phyloP scores from a whole-genome alignment of 2,113 vertebrate species.

The Heptranchias perlo region DNA sequence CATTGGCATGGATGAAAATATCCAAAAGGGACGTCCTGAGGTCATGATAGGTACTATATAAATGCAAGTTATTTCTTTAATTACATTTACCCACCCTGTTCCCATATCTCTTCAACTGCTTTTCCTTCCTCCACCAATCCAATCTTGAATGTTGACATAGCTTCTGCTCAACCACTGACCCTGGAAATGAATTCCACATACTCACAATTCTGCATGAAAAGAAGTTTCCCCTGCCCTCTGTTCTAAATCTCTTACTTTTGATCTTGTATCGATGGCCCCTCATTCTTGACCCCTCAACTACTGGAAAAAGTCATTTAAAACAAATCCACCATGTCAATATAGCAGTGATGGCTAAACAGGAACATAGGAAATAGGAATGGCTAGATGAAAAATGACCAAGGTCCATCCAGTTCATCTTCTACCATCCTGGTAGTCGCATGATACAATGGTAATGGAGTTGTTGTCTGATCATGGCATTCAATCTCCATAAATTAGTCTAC shows the following conservation, averaged over 20 bases:
- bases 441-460: not conserved
- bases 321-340: not conserved
- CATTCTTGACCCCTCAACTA: not conserved
- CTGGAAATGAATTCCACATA: not conserved
- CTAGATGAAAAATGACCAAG: not conserved
- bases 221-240: not conserved
- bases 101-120: not conserved
- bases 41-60: not conserved
- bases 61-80: not conserved
- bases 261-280: not conserved
- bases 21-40: not conserved
- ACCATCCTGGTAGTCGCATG: not conserved
- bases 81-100: not conserved
- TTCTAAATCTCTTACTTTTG: not conserved
- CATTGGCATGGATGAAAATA: not conserved
- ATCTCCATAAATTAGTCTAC: not conserved
- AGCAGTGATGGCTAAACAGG: not conserved
- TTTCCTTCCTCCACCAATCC: not conserved
- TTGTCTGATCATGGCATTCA: not conserved
- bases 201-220: not conserved
- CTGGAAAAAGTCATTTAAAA: not conserved
- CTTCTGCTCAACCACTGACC: not conserved
- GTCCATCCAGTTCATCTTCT: not conserved
- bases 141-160: not conserved
- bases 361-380: not conserved